phyloP scores from a whole-genome alignment of 2,888 invertebrate genomes.

The Drosophila helvetica region DNA sequence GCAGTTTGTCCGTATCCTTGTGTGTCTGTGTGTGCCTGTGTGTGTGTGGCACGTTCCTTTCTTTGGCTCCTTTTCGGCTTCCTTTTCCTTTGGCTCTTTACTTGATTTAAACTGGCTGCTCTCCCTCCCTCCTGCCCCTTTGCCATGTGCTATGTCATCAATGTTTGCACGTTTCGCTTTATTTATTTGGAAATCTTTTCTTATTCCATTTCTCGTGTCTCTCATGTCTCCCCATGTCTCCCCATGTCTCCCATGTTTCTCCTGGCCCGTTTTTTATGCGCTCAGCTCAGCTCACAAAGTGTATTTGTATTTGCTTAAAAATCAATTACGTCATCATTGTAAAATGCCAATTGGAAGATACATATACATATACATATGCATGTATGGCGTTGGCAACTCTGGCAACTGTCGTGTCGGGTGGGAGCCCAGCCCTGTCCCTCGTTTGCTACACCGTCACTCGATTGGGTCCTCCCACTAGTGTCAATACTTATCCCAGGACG shows the following conservation, averaged over 20 bases:
- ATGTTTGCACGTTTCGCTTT: conserved; percentile 58
- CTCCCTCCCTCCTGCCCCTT: neutral
- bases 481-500: conserved; percentile 66
- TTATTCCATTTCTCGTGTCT: conserved; percentile 7
- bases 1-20: conserved; percentile 3
- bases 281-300: conserved; percentile 47
- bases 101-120: conserved; percentile 22
- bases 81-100: conserved; percentile 16
- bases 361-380: too few relatives aligned
- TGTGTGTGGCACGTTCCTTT: conserved; percentile 25
- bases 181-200: conserved; percentile 48
- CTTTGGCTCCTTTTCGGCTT: neutral
- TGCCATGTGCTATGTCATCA: conserved; percentile 32
- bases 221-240: neutral
- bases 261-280: conserved; percentile 26
- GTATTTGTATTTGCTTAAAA: conserved; percentile 77
- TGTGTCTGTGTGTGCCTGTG: too few relatives aligned
- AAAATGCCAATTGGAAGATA: conserved; percentile 66
- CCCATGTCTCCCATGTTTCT: neutral
- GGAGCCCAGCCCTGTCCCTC: too few relatives aligned
- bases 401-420: conserved; percentile 3
- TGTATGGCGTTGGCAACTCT: conserved; percentile 42
- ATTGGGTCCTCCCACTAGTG: conserved; percentile 50
- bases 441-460: conserved; percentile 25
- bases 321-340: conserved; percentile 80